These are phyloP conservation scores for Mesochorus sp. DNA, from an alignment of 2,888 invertebrate genomes.

Conservation along the genomic window DNA sequence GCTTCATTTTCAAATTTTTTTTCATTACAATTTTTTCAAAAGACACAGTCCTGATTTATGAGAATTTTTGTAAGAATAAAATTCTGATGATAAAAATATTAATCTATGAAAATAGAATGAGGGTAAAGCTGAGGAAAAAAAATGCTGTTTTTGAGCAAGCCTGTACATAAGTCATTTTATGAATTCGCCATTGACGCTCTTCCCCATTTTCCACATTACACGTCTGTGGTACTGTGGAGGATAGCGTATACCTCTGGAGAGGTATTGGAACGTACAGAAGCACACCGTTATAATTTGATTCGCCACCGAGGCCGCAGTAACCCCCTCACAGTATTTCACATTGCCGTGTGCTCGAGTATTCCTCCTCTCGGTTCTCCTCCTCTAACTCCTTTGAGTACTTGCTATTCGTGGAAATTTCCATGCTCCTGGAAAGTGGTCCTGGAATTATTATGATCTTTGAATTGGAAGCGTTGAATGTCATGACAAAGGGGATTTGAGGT, in stretches of 20 bases:
- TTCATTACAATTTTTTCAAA: too few species aligned
- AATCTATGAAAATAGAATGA: too few species aligned
- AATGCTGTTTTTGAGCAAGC: neutral
- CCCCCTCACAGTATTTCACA: conserved; percentile 32
- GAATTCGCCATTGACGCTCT: neutral
- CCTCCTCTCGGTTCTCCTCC: neutral
- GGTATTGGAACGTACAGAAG: conserved; percentile 6
- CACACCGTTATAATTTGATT: conserved; percentile 44
- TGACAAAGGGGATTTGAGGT: too few species aligned
- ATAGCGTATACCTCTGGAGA: conserved; percentile 4
- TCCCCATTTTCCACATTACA: too few species aligned
- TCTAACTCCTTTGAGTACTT: too few species aligned
- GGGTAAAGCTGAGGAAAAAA: too few species aligned
- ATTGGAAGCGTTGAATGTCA: too few species aligned
- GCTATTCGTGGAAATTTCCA: neutral
- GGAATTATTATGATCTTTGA: too few species aligned
- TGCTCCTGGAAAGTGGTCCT: neutral
- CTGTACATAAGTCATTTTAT: neutral
- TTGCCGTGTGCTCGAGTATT: neutral
- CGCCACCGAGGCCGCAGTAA: conserved; percentile 31
- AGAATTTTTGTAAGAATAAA: too few species aligned
- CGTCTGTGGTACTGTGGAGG: neutral
- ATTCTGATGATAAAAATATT: too few species aligned
- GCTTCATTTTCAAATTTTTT: too few species aligned
- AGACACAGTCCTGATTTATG: too few species aligned